Percentiles rank a stretch among this genome's conserved stretches.
Evolutionary conservation across 2,797 vertebrate genomes (phyloP).

Genomic region (Phalanger gymnotis): DNA sequence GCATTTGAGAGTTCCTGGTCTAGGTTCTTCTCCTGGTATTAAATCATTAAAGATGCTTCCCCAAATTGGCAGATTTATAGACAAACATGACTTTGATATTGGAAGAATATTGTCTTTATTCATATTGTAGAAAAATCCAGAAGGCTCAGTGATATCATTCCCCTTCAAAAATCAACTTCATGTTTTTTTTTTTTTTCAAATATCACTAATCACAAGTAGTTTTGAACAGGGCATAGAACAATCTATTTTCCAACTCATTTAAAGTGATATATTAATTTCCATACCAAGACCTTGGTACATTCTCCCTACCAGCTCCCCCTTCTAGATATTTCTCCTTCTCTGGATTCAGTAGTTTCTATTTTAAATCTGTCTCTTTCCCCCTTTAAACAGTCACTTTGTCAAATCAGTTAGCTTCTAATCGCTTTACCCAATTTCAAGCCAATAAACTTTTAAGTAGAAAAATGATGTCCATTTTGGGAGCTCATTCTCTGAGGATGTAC

Average conservation of each 20-base stretch:
- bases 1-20: not conserved
- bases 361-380: not conserved
- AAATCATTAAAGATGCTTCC: not conserved
- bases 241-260: not conserved
- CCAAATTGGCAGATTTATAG: not conserved
- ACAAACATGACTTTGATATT: not conserved
- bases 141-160: not conserved
- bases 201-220: not conserved
- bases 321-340: not conserved
- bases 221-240: not conserved
- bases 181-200: not conserved
- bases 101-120: not conserved
- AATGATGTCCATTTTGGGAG: not conserved
- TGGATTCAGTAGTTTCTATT: not conserved
- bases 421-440: slow-evolving; percentile 16
- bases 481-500: not conserved
- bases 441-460: slow-evolving; percentile 22
- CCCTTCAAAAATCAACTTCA: not conserved
- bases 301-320: not conserved
- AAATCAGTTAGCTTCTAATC: not conserved
- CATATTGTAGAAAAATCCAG: not conserved
- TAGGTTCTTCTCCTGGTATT: not conserved
- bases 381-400: not conserved
- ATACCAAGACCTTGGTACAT: not conserved
- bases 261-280: not conserved